A percentile compares a stretch with the other conserved stretches of the same genome.
These are phyloP conservation scores for Chloroceryle amazona DNA, from an alignment of 2,797 vertebrate genomes.

Conservation along the genomic window DNA sequence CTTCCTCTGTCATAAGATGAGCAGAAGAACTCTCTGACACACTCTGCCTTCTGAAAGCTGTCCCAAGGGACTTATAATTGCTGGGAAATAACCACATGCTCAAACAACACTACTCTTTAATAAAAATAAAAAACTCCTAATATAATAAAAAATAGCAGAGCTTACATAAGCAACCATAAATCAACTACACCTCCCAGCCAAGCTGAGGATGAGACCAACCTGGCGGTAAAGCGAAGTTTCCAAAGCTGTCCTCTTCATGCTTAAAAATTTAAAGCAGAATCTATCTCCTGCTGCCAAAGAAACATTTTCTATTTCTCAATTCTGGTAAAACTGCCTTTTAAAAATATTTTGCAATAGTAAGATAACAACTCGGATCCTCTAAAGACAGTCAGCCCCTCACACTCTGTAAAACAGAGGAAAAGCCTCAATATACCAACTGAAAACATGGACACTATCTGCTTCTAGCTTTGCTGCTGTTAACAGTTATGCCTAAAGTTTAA, in stretches of 20 bases:
- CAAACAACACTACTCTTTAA: background rate
- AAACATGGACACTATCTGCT: background rate
- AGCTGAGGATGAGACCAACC: background rate
- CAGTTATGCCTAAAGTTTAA: background rate
- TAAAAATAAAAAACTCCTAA: background rate
- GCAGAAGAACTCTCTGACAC: constrained; percentile 23
- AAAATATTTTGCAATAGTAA: background rate
- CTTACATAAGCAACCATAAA: constrained; percentile 22
- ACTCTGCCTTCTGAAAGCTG: background rate
- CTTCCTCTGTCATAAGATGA: background rate
- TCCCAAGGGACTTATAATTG: background rate
- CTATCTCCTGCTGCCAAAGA: background rate
- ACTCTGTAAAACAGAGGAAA: background rate
- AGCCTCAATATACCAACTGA: background rate
- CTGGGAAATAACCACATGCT: constrained; percentile 3
- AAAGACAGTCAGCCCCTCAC: background rate
- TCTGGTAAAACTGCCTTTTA: background rate
- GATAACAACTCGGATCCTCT: background rate
- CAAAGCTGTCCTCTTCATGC: background rate
- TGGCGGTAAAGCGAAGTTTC: background rate
- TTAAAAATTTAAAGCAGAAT: background rate
- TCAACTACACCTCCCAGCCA: background rate
- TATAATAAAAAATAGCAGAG: background rate
- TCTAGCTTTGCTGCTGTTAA: background rate
- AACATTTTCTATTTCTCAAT: background rate